Base-by-base conservation (phyloP, 2,113 vertebrate genomes). In the Atlantisia rogersi region DNA sequence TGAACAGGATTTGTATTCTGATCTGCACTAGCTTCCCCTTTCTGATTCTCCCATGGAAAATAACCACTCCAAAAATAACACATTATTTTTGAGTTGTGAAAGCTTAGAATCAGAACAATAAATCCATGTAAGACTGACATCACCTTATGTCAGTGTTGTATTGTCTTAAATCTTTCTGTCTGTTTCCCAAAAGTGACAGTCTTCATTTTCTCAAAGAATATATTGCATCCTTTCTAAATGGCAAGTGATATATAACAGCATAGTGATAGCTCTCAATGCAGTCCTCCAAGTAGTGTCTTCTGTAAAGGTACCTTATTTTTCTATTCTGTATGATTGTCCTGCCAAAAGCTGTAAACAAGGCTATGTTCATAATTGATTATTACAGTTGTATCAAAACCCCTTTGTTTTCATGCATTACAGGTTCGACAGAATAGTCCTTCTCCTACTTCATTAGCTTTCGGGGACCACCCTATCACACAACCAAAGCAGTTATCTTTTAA, bases 341-440 rank as follows among this genome's bases (percentile, higher is more conserved):
- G 32, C 35, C 12, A 65, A 17, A 20, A 71, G 14, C 56, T 95
- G 22, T 81, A 76, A 58, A 62, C 35, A 89, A 55, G 25, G 12
- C 59, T 82, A 0, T 67, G 22, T 58, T 86, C 10, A 13, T 77
- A 71, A 75, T 15, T 68, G 35, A 82, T 12, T 79, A 42, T 64
- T 81, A 44, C 24, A 71, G 10, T 48, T 59, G 15, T 83, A 26
- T 74, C 68, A 88, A 52, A 92, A 86, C 80, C 88, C 37, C 60
- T 92, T 82, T 77, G 52, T 52, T 87, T 90, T 84, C 55, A 2
- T 95, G 12, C 92, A 40, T 98, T 98, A 92, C 96, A 99, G 99
- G 98, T 99, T 97, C 98, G 99, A 97, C 99, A 99, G 98, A 99
- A 99, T 98, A 99, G 99, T 96, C 99, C 99, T 95, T 99, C 99